A percentile compares a stretch with the other conserved stretches of the same genome.
phyloP scores from a whole-genome alignment of 2,888 invertebrate species.

The Ypsolopha scabrella region DNA sequence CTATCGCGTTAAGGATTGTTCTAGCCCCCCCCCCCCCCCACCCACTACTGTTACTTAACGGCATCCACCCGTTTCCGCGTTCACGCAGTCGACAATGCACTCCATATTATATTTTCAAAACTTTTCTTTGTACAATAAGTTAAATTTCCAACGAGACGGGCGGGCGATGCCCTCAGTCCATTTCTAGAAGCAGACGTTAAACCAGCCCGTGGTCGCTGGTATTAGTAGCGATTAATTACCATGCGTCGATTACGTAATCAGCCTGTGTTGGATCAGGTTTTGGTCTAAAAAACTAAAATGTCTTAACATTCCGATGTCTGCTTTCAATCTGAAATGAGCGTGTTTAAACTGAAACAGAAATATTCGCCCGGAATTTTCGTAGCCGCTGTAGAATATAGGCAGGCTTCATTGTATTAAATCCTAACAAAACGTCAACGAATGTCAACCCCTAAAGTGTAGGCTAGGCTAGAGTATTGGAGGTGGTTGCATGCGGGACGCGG shows the following conservation, averaged over 20 bases:
- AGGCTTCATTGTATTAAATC: not conserved
- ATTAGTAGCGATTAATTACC: not conserved
- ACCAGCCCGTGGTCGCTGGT: not conserved
- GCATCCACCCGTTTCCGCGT: slow-evolving; percentile 55
- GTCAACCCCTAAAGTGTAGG: not conserved
- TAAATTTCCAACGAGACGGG: not conserved
- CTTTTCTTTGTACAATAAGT: not conserved
- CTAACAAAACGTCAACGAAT: not conserved
- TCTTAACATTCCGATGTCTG: not conserved
- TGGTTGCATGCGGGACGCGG: not conserved
- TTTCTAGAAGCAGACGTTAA: not conserved
- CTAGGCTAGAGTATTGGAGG: not conserved
- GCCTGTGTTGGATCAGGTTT: not conserved
- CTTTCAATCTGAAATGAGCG: not conserved
- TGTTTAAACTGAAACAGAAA: not conserved
- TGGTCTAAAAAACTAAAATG: not conserved
- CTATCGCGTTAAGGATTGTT: slow-evolving; percentile 57
- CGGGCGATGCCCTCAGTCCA: not conserved
- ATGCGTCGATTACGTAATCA: not conserved
- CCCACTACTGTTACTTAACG: slow-evolving; percentile 58
- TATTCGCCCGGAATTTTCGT: not conserved
- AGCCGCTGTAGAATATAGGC: not conserved
- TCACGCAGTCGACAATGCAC: slow-evolving; percentile 44
- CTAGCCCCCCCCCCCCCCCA: slow-evolving; percentile 29
- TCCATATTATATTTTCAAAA: slow-evolving; percentile 24